Base-by-base conservation (phyloP, 2,888 invertebrate species). In the Drosophila putrida region DNA sequence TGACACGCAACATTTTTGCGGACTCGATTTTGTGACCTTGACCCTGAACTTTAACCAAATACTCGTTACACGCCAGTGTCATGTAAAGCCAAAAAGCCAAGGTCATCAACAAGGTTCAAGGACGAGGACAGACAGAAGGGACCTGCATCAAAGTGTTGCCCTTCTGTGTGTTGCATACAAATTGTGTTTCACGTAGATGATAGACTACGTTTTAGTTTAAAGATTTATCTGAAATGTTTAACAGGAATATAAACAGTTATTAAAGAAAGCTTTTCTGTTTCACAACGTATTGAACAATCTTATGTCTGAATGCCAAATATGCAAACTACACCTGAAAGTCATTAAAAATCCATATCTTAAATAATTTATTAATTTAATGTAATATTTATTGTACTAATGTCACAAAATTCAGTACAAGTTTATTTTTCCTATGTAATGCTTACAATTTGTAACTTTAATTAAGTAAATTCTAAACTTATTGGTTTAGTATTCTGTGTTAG, bases 21-120 rank as follows among this genome's bases (percentile, higher is more conserved):
- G 31, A 10, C 39, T 36, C 55, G 6, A 60, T 39, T 39, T 51
- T 51, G 27, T 50, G 57, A 64, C 75, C 75, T 78, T 75, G 75
- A 38, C 75, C 75, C 13, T 78, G 75, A 78, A 61, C 64, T 75
- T 78, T 78, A 64, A 31, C 44, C 75, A 75, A 78, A 75, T 75
- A 75, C 11, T 50, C 63, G 69, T 68, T 58, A 60, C 69, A 68
- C 60, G 79, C 27, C 55, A 49, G 13, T 50, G 57, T 36, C 50
- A 15, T 35, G 46, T 61, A 47, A 27, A 13, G 33, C 20, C 46
- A 25, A 41, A 41, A 36, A 58, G 46, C n/a, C 60, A 75, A 49
- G 63, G 71, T 46, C 49, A 13, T 15, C 46, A 27, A 31, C 44
- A 58, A 50, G 36, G 76, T 76, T 71, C 80, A 76, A 62, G 77